Percentiles rank a stretch among this genome's conserved stretches.
phyloP scores from a whole-genome alignment of 1,140 invertebrate genomes.

The Aricia agestis region DNA sequence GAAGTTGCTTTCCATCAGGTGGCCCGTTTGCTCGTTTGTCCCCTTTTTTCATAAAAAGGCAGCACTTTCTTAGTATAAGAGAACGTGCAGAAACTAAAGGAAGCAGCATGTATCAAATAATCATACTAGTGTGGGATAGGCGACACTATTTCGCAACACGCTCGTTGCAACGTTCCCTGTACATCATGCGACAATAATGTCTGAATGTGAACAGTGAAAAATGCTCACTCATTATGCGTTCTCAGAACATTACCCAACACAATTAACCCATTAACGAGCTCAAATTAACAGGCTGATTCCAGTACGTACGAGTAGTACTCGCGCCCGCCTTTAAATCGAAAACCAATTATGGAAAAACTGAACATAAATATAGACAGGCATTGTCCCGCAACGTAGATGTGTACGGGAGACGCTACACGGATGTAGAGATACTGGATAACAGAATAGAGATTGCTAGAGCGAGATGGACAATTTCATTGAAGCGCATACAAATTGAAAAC shows the following conservation, averaged over 20 bases:
- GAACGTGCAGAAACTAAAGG: no score
- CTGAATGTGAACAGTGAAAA: constrained; percentile 8
- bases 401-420: constrained; percentile 28
- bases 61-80: no score
- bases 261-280: constrained; percentile 11
- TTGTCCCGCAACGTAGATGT: constrained; percentile 38
- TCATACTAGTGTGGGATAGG: no score
- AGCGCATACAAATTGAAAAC: neutral
- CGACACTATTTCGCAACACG: no score
- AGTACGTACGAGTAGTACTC: constrained; percentile 27
- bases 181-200: neutral
- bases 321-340: constrained; percentile 59
- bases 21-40: no score
- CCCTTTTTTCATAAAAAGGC: no score
- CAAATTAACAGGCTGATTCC: constrained; percentile 20
- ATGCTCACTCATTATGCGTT: constrained; percentile 4
- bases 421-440: constrained; percentile 25
- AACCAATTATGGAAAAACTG: constrained; percentile 67
- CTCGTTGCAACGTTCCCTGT: no score
- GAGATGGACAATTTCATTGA: neutral
- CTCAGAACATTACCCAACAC: constrained; percentile 9
- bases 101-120: no score
- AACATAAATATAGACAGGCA: constrained; percentile 49
- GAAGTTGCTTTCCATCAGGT: no score
- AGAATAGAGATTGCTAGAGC: neutral